These are phyloP conservation scores for Polyommatus icarus DNA, from an alignment of 2,888 invertebrate genomes.

Conservation along the genomic window DNA sequence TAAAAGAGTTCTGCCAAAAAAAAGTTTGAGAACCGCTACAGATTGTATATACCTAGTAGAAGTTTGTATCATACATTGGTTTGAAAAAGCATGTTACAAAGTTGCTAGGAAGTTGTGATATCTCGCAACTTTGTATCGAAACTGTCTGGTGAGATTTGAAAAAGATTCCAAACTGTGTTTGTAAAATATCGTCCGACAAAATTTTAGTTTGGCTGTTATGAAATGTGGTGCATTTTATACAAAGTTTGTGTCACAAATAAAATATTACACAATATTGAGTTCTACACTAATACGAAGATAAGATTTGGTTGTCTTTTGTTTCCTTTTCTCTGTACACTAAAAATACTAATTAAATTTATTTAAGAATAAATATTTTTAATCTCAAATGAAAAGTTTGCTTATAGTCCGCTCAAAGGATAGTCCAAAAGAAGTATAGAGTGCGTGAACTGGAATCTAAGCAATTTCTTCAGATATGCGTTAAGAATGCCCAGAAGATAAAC, in stretches of 20 bases:
- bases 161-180: constrained; percentile 16
- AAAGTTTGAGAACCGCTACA: not conserved
- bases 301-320: not conserved
- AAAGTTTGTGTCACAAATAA: not conserved
- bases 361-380: too few relatives aligned
- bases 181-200: constrained; percentile 21
- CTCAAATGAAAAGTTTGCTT: too few relatives aligned
- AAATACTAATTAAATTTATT: too few relatives aligned
- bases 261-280: not conserved
- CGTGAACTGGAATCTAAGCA: too few relatives aligned
- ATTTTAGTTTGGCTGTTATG: not conserved
- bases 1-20: too few relatives aligned
- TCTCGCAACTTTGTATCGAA: constrained; percentile 30
- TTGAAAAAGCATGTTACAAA: constrained; percentile 17
- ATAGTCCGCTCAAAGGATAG: too few relatives aligned
- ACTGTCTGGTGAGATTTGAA: constrained; percentile 30
- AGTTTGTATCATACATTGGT: not conserved
- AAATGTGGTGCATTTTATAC: constrained; percentile 14
- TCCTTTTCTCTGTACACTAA: not conserved
- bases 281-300: not conserved
- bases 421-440: too few relatives aligned
- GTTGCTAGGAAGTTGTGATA: constrained; percentile 16
- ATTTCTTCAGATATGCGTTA: too few relatives aligned
- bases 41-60: not conserved
- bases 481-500: too few relatives aligned